These are phyloP conservation scores for Pheosia gnoma DNA, from an alignment of 2,888 invertebrate species.

Conservation along the genomic window DNA sequence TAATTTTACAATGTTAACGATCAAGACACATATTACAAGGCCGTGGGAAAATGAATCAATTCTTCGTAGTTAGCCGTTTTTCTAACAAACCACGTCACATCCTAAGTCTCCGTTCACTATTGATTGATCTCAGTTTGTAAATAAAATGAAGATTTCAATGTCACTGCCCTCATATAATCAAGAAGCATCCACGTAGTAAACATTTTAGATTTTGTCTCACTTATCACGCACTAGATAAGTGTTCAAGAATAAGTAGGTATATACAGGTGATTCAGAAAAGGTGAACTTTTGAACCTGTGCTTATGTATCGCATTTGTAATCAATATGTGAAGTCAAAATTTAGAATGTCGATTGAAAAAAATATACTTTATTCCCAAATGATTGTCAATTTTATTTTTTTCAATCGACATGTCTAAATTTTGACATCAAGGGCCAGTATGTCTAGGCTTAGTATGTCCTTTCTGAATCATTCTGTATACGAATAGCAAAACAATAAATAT, in stretches of 20 bases:
- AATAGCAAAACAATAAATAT: not conserved
- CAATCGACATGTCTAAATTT: not conserved
- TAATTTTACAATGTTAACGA: slow-evolving; percentile 14
- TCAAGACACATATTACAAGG: slow-evolving; percentile 37
- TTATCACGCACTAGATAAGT: too few relatives aligned
- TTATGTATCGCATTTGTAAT: not conserved
- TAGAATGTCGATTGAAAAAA: too few relatives aligned
- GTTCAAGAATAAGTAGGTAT: too few relatives aligned
- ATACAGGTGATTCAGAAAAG: too few relatives aligned
- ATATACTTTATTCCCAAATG: too few relatives aligned
- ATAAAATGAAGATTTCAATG: slow-evolving; percentile 31
- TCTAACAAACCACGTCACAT: slow-evolving; percentile 48
- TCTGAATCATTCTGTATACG: not conserved
- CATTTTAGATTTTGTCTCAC: slow-evolving; percentile 1
- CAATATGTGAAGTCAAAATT: too few relatives aligned
- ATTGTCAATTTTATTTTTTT: too few relatives aligned
- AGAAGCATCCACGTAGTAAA: not conserved
- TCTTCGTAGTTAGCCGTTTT: slow-evolving; percentile 50
- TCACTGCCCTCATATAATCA: slow-evolving; percentile 15
- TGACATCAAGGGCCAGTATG: slow-evolving; percentile 5
- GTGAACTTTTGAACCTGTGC: too few relatives aligned
- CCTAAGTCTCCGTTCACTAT: slow-evolving; percentile 4
- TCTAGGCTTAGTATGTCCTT: not conserved
- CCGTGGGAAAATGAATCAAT: slow-evolving; percentile 57
- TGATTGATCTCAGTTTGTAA: slow-evolving; percentile 11